These are phyloP conservation scores for Furcula furcula DNA, from an alignment of 2,888 invertebrate species.

Conservation along the genomic window DNA sequence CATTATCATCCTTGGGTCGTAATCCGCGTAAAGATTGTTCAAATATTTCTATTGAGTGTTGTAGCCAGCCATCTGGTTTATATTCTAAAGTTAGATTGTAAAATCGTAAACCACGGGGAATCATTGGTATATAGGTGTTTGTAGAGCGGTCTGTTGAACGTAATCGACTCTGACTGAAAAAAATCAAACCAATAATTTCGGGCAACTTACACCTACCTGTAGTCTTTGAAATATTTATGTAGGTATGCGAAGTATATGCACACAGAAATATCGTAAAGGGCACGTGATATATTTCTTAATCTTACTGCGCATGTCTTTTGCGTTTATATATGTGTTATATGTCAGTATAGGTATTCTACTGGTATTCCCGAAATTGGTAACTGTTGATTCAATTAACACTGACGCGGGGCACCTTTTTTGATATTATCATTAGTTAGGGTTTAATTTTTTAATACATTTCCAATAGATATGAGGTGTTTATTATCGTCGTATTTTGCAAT, in stretches of 20 bases:
- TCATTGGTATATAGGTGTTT: constrained; percentile 61
- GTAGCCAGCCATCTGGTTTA: constrained; percentile 77
- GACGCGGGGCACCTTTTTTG: no score
- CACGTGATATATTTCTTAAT: constrained; percentile 47
- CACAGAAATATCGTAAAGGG: neutral
- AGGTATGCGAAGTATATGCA: neutral
- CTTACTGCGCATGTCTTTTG: constrained; percentile 65
- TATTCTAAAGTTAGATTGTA: constrained; percentile 81
- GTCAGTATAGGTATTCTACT: constrained; percentile 20
- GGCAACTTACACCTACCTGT: neutral
- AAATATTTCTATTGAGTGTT: constrained; percentile 70
- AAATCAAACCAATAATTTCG: constrained; percentile 1
- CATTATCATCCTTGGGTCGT: constrained; percentile 15
- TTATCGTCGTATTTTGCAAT: no score
- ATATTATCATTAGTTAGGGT: no score
- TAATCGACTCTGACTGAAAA: constrained; percentile 26
- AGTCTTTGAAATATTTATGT: neutral
- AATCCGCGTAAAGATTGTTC: constrained; percentile 47
- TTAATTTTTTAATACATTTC: no score
- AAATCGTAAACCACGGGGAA: constrained; percentile 76
- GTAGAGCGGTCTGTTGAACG: constrained; percentile 45
- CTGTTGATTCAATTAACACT: constrained; percentile 22
- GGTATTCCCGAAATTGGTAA: constrained; percentile 34
- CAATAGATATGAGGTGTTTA: no score
- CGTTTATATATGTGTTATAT: constrained; percentile 42